Conservation (phyloP, 2,888 invertebrate genomes). For the Siphonodentalium dalli region DNA sequence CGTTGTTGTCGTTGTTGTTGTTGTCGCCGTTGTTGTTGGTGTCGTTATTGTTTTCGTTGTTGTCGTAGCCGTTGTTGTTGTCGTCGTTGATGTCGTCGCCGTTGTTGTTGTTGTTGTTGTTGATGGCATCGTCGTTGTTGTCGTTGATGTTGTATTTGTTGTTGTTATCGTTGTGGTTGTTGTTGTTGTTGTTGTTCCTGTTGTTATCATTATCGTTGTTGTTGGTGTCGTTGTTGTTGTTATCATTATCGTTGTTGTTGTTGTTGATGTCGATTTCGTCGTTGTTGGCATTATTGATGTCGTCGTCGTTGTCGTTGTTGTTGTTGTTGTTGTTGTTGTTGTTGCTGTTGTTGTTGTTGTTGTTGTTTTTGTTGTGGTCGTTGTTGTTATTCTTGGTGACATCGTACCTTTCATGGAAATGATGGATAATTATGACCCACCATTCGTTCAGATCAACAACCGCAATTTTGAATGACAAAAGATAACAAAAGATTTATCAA, state of each 20-base stretch:
- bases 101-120: not conserved
- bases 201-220: not conserved
- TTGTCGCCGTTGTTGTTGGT: too few relatives aligned
- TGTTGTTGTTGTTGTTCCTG: not conserved
- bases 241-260: conserved; percentile 3
- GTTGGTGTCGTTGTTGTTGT: conserved; percentile 4
- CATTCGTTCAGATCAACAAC: too few relatives aligned
- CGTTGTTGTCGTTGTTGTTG: too few relatives aligned
- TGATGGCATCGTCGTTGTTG: conserved; percentile 1
- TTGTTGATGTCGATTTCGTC: conserved; percentile 1
- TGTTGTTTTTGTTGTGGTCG: not conserved
- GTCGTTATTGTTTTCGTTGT: too few relatives aligned
- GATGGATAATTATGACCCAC: too few relatives aligned
- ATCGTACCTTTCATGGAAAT: too few relatives aligned
- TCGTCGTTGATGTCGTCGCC: not conserved
- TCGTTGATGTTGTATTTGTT: not conserved
- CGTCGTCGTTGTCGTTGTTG: not conserved
- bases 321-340: not conserved
- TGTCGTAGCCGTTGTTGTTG: not conserved
- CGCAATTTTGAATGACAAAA: too few relatives aligned
- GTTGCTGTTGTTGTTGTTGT: not conserved
- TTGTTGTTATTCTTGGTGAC: not conserved
- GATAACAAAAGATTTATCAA: too few relatives aligned
- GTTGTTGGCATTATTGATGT: not conserved
- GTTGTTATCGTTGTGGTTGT: not conserved